These are phyloP conservation scores for Leptatherina wallacei DNA, from an alignment of 2,797 vertebrate species.

Conservation along the genomic window DNA sequence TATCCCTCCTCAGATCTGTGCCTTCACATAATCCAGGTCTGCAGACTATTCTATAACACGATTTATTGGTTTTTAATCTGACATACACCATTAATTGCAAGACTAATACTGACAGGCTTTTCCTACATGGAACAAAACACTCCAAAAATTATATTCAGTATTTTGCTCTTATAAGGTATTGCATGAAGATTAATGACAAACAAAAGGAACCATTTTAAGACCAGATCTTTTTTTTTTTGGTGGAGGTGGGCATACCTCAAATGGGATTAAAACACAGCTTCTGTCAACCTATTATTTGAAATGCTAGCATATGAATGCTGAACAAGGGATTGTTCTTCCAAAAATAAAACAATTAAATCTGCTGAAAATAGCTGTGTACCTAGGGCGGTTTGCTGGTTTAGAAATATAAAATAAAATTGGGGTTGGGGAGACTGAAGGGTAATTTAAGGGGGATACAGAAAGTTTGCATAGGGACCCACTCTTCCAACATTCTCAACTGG, in stretches of 20 bases:
- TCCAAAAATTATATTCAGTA: no score
- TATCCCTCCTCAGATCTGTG: neutral
- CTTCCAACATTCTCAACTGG: constrained; percentile 41
- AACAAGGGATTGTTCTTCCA: constrained; percentile 12
- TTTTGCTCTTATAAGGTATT: neutral
- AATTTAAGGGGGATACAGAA: constrained; percentile 34
- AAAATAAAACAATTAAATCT: constrained; percentile 34
- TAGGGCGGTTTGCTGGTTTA: constrained; percentile 12
- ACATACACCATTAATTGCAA: neutral
- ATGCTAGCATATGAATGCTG: constrained; percentile 2
- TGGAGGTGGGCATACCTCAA: neutral
- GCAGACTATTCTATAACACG: neutral
- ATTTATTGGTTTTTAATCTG: neutral
- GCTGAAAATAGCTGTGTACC: constrained; percentile 22
- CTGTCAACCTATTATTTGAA: neutral
- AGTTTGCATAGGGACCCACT: constrained; percentile 20
- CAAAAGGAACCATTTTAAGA: no score
- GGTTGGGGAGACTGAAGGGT: constrained; percentile 10
- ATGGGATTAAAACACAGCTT: neutral
- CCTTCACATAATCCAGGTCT: neutral
- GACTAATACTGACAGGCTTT: neutral
- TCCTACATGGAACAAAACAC: neutral
- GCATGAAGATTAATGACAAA: neutral
- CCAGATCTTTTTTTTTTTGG: no score
- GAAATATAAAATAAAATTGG: neutral